phyloP scores from a whole-genome alignment of 2,888 invertebrate genomes.

The Cephus pygmeus region DNA sequence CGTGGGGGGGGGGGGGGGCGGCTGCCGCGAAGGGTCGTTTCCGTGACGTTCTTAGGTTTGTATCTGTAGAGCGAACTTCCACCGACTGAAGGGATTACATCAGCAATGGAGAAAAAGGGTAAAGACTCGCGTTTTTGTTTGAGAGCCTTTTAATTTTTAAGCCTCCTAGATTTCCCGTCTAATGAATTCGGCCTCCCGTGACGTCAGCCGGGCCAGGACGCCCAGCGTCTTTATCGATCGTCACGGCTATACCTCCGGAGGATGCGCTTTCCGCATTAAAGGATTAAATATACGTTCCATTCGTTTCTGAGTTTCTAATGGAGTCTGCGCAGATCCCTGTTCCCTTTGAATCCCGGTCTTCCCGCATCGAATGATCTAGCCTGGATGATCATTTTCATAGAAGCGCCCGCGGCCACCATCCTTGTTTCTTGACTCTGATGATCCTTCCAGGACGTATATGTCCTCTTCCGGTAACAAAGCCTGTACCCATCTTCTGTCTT shows the following conservation, averaged over 20 bases:
- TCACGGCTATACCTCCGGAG: slow-evolving; percentile 33
- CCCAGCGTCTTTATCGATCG: slow-evolving; percentile 49
- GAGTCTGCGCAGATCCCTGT: not conserved
- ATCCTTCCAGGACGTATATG: not conserved
- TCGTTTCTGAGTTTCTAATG: slow-evolving; percentile 1
- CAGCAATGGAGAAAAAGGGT: slow-evolving; percentile 34
- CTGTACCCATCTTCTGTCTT: not conserved
- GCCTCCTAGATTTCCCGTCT: slow-evolving; percentile 49
- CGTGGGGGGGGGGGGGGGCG: not conserved
- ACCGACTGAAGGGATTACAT: slow-evolving; percentile 34
- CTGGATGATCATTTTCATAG: no score
- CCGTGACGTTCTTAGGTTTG: slow-evolving; percentile 12
- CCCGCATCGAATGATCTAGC: not conserved
- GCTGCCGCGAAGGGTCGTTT: not conserved
- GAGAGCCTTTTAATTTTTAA: slow-evolving; percentile 63
- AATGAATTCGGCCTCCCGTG: slow-evolving; percentile 57
- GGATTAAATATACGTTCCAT: slow-evolving; percentile 32
- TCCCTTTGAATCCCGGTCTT: not conserved
- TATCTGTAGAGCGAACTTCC: slow-evolving; percentile 7
- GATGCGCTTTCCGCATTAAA: slow-evolving; percentile 47
- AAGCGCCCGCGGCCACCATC: not conserved
- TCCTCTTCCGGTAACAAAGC: not conserved
- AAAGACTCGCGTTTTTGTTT: slow-evolving; percentile 51
- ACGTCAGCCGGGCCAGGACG: slow-evolving; percentile 36
- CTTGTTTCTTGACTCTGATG: not conserved